These are phyloP conservation scores for Argyrosomus regius DNA, from an alignment of 2,797 vertebrate genomes.

Conservation along the genomic window DNA sequence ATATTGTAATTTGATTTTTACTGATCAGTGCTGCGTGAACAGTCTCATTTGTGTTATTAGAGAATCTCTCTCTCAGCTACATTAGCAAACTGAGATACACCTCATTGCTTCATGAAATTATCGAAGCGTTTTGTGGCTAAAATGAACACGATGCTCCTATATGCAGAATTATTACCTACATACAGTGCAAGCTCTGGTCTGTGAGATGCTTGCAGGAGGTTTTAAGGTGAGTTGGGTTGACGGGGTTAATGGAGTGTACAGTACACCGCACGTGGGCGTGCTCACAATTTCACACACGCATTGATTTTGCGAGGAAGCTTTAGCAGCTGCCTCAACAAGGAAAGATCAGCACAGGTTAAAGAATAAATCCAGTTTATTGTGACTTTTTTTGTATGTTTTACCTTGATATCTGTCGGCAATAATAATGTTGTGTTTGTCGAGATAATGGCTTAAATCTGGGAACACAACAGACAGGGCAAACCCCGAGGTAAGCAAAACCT, in stretches of 20 bases:
- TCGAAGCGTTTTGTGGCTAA: background rate
- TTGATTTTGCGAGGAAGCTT: slow-evolving; percentile 3
- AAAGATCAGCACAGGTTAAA: background rate
- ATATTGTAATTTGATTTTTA: background rate
- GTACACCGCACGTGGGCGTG: background rate
- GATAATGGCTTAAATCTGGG: background rate
- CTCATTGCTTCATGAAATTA: background rate
- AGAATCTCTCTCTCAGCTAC: background rate
- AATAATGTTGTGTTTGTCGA: background rate
- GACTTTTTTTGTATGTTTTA: background rate
- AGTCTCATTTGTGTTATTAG: background rate
- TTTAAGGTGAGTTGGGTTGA: slow-evolving; percentile 3
- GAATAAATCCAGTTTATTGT: background rate
- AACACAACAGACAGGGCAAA: background rate
- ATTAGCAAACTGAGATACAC: background rate
- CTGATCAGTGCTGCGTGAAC: background rate
- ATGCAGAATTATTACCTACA: background rate
- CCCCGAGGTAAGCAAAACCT: background rate
- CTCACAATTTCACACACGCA: background rate
- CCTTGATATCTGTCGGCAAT: background rate
- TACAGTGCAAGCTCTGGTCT: background rate
- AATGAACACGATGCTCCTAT: background rate
- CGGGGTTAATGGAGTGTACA: slow-evolving; percentile 18
- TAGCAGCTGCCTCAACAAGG: background rate
- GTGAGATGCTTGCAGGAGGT: background rate